A percentile compares a stretch with the other conserved stretches of the same genome.
phyloP scores from a whole-genome alignment of 2,113 vertebrate species.

The Cavia porcellus region DNA sequence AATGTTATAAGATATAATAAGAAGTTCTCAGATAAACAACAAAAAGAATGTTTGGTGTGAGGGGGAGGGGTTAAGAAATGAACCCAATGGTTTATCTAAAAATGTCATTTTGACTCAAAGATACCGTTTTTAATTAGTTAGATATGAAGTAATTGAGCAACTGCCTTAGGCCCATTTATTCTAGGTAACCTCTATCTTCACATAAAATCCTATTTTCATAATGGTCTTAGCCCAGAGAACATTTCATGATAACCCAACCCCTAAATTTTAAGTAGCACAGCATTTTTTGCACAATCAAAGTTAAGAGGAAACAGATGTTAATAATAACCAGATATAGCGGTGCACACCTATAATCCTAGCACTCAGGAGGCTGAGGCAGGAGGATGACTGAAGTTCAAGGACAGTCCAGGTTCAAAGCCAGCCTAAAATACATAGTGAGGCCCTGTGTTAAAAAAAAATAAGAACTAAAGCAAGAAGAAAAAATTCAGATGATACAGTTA shows the following conservation, averaged over 20 bases:
- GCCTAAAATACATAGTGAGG: too few species aligned
- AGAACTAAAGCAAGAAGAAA: not conserved
- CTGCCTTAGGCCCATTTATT: not conserved
- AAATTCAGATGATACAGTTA: not conserved
- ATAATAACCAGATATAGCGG: not conserved
- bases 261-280: not conserved
- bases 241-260: not conserved
- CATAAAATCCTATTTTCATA: constrained; percentile 8
- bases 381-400: too few species aligned
- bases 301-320: not conserved
- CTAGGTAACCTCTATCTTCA: not conserved
- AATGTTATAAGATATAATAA: not conserved
- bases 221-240: not conserved
- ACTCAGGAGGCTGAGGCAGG: too few species aligned
- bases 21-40: constrained; percentile 17
- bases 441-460: not conserved
- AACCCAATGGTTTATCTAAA: not conserved
- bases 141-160: not conserved
- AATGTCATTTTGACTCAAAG: not conserved
- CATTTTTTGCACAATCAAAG: not conserved
- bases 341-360: not conserved
- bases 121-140: not conserved
- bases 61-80: not conserved
- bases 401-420: too few species aligned
- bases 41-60: not conserved